Percentiles rank a stretch among this genome's conserved stretches.
These are phyloP conservation scores for Caenorhabditis sp. DNA, from an alignment of 2,888 invertebrate genomes.

Conservation along the genomic window DNA sequence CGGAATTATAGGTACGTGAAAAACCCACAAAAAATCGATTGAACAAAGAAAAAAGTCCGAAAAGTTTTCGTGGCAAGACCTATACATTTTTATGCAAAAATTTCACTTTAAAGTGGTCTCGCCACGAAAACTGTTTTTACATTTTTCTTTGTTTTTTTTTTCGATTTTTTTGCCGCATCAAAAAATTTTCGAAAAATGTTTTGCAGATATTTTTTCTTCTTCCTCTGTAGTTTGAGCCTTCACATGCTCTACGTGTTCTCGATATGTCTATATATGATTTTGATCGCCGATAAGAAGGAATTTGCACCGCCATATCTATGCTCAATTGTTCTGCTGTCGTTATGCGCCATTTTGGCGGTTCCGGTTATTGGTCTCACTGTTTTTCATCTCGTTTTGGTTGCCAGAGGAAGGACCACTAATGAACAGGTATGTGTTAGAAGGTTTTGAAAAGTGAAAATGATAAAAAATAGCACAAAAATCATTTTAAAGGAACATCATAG, in stretches of 20 bases:
- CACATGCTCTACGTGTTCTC: constrained; percentile 98
- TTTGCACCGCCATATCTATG: constrained; percentile 69
- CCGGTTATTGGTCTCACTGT: constrained; percentile 96
- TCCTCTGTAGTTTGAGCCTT: constrained; percentile 90
- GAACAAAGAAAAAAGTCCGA: no score
- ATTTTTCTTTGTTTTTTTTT: no score
- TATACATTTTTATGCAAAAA: no score
- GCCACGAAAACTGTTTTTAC: no score
- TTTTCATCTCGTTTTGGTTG: constrained; percentile 95
- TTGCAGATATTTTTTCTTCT: constrained; percentile 89
- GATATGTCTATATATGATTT: constrained; percentile 88
- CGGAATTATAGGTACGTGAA: constrained; percentile 85
- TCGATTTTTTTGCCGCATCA: no score
- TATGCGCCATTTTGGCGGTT: constrained; percentile 88
- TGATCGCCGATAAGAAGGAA: constrained; percentile 72
- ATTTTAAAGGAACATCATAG: no score
- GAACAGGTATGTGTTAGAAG: constrained; percentile 79
- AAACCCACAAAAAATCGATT: no score
- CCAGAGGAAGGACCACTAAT: constrained; percentile 95
- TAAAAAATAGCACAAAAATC: no score
- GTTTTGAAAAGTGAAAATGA: neutral
- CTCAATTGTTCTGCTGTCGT: constrained; percentile 84
- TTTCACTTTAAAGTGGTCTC: no score
- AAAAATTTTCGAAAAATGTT: no score
- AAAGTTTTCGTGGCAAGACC: no score